Percentiles rank a stretch among this genome's conserved stretches.
Evolutionary conservation across 2,113 vertebrate genomes (phyloP).

Genomic region (Plestiodon gilberti): DNA sequence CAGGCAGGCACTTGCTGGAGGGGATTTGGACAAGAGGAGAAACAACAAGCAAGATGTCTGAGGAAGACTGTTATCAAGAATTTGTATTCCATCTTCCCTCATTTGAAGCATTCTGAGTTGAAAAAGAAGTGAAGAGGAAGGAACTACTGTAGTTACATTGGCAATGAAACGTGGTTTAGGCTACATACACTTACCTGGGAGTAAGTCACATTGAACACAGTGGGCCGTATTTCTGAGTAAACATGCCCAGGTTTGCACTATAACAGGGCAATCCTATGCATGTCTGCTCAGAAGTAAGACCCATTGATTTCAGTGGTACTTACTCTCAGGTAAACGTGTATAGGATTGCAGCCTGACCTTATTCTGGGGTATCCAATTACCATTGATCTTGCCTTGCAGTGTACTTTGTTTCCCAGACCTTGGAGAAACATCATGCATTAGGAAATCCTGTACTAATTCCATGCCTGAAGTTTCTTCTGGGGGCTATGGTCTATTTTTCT

Average conservation of each 20-base stretch:
- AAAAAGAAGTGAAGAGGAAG: not conserved
- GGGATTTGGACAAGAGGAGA: not conserved
- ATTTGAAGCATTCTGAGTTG: not conserved
- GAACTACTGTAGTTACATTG: not conserved
- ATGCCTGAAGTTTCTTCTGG: not conserved
- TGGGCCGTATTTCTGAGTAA: too few species aligned
- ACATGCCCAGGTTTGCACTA: too few species aligned
- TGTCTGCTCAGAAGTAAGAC: too few species aligned
- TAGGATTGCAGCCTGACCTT: too few species aligned
- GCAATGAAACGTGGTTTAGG: too few species aligned
- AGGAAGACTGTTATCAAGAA: not conserved
- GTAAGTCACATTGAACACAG: too few species aligned
- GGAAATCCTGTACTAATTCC: not conserved
- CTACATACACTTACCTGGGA: too few species aligned
- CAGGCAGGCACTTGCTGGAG: not conserved
- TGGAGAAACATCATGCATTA: not conserved
- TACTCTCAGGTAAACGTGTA: too few species aligned
- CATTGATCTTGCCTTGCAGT: not conserved
- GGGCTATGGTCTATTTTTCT: not conserved
- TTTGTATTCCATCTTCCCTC: not conserved
- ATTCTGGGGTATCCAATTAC: not conserved
- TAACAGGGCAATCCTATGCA: too few species aligned
- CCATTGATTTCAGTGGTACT: too few species aligned
- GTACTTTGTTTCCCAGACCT: not conserved
- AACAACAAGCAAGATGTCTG: not conserved